Evolutionary conservation across 2,888 invertebrate genomes (phyloP).

Genomic region (Poecilobothrus nobilitatus): DNA sequence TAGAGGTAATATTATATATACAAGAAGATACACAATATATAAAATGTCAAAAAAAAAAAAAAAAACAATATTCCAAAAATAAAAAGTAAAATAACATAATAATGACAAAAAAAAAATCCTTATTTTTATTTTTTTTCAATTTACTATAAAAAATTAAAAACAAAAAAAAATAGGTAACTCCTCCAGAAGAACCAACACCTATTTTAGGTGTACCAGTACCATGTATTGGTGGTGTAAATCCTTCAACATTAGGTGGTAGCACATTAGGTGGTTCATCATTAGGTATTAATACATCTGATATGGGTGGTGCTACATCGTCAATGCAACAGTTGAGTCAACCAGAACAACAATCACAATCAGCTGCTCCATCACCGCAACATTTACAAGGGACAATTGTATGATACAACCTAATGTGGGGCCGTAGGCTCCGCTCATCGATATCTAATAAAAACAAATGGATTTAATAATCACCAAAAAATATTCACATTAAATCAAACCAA

Average conservation of each 20-base stretch:
- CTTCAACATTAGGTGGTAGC: slow-evolving; percentile 37
- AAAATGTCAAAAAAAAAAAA: too few species aligned
- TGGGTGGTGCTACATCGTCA: slow-evolving; percentile 49
- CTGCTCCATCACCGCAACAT: slow-evolving; percentile 53
- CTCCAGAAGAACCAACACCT: slow-evolving; percentile 53
- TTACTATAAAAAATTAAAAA: background rate
- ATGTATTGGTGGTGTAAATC: slow-evolving; percentile 43
- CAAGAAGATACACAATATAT: background rate
- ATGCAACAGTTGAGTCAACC: slow-evolving; percentile 52
- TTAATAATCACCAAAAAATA: slow-evolving; percentile 26
- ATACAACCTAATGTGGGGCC: slow-evolving; percentile 91
- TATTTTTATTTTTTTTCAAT: too few species aligned
- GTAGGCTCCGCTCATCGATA: slow-evolving; percentile 68
- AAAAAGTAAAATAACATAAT: too few species aligned
- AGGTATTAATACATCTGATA: slow-evolving; percentile 38
- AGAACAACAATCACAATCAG: slow-evolving; percentile 35
- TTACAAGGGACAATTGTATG: slow-evolving; percentile 89
- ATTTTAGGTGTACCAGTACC: slow-evolving; percentile 42
- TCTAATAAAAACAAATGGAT: slow-evolving; percentile 52
- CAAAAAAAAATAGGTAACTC: slow-evolving; percentile 48
- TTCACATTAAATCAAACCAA: slow-evolving; percentile 15
- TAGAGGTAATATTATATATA: slow-evolving; percentile 49
- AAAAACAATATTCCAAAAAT: too few species aligned
- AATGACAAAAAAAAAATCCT: too few species aligned
- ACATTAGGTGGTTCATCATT: slow-evolving; percentile 36